Conservation (phyloP, 92 coral and sea anemone species). For the Pocillopora meandrina region DNA sequence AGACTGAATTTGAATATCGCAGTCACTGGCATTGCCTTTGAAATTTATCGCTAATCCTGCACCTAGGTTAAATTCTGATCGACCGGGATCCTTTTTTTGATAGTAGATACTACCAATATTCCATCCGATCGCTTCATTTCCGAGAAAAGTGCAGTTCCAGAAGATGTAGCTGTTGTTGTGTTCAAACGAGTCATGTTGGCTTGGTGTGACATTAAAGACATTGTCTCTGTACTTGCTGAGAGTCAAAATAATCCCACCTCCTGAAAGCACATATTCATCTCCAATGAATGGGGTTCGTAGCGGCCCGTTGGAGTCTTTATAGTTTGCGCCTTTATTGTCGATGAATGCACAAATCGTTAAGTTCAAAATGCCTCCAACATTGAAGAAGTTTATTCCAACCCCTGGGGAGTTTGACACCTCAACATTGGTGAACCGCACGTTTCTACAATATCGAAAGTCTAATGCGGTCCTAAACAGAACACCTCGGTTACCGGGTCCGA, state of each 20-base stretch:
- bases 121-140: conserved; percentile 57
- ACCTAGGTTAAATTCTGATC: conserved; percentile 73
- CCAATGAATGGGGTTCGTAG: not conserved
- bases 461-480: conserved; percentile 68
- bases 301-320: not conserved
- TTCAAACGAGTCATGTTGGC: conserved; percentile 62
- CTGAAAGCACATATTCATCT: conserved; percentile 31
- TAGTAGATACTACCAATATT: conserved; percentile 16
- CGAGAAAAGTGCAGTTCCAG: conserved; percentile 50
- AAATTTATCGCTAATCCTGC: conserved; percentile 78
- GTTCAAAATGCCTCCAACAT: conserved; percentile 62
- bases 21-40: conserved; percentile 71
- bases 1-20: conserved; percentile 48
- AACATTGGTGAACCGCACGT: conserved; percentile 51
- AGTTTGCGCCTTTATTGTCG: conserved; percentile 41
- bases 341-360: conserved; percentile 51
- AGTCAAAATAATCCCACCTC: conserved; percentile 78
- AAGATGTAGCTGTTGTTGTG: conserved; percentile 65
- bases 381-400: conserved; percentile 60
- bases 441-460: conserved; percentile 78
- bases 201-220: conserved; percentile 44
- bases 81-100: conserved; percentile 36
- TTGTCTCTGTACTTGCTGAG: conserved; percentile 62
- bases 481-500: conserved; percentile 24
- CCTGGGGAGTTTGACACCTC: conserved; percentile 62